These are phyloP conservation scores for Ormia ochracea DNA, from an alignment of 2,888 invertebrate species.

Conservation along the genomic window DNA sequence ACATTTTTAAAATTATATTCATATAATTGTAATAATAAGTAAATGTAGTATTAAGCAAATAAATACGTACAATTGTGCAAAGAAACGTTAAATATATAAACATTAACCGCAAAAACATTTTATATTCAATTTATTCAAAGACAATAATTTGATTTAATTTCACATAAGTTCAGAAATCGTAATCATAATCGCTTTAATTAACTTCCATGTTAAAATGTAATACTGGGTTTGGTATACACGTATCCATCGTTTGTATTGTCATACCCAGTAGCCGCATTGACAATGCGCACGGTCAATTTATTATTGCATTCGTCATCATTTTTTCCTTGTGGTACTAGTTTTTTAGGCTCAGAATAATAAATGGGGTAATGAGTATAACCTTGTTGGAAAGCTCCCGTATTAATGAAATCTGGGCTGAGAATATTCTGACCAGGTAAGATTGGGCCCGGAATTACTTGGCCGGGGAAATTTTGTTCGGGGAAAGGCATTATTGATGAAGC, in stretches of 20 bases:
- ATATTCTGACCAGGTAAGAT: slow-evolving; percentile 22
- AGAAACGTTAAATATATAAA: no score
- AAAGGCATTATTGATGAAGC: slow-evolving; percentile 12
- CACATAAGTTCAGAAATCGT: slow-evolving; percentile 4
- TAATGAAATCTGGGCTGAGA: slow-evolving; percentile 1
- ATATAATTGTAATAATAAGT: no score
- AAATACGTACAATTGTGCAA: no score
- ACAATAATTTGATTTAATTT: not conserved
- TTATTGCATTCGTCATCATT: slow-evolving; percentile 4
- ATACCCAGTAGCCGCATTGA: slow-evolving; percentile 28
- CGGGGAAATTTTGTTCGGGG: slow-evolving; percentile 14
- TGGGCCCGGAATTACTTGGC: slow-evolving; percentile 23
- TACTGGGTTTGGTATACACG: slow-evolving; percentile 41
- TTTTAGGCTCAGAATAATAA: not conserved
- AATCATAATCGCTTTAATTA: not conserved
- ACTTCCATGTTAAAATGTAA: slow-evolving; percentile 14
- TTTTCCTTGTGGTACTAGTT: not conserved
- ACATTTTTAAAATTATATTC: no score
- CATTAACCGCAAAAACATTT: no score
- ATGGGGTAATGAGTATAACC: slow-evolving; percentile 2
- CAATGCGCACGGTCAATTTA: not conserved
- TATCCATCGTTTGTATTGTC: slow-evolving; percentile 48
- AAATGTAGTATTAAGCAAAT: no score
- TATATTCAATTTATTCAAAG: no score
- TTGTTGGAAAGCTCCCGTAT: not conserved